Evolutionary conservation across 1,140 invertebrate species (phyloP), one percentile per base, ranked within the genome.

Genomic region (Drosophila pruinosa): DNA sequence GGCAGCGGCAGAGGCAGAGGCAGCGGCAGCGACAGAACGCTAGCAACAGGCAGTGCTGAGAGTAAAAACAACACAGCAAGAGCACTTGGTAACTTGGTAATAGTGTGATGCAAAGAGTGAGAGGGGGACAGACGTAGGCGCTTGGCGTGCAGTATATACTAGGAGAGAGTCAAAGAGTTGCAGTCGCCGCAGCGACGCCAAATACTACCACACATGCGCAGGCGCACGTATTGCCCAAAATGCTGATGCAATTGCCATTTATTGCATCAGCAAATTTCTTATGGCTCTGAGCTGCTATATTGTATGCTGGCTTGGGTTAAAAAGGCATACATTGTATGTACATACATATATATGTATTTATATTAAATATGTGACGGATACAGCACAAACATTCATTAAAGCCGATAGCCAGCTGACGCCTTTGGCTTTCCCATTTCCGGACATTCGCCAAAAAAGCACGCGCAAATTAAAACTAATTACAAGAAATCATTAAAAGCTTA

Each of bases 231-330:
- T 77, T 74, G 41, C 36, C 59, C 14, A 74, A 72, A 57, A 74
- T n/a, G 81, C 81, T 85, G 81, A 85, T 78, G 81, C 81, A 85
- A 85, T 64, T 85, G 47, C 7, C 39, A 14, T 43, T 68, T 75
- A 74, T 85, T 85, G 73, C 81, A 75, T 85, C 81, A 85, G 77
- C 68, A 50, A 36, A 43, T 50, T 64, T 67, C 34, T 67, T 2
- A n/a, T n/a, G n/a, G n/a, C 8, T 26, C 3, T 28, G 28, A 31
- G 15, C 24, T 62, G 48, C 41, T 22, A 10, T 36, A 39, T 48
- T 63, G 14, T 53, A 2, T 22, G 17, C 28, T 21, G 54, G 22
- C 10, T 61, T 34, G 15, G 39, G 39, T 22, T 14, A 12, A 15
- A 19, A 52, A 28, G n/a, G 12, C 34, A 8, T 15, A 26, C n/a